phyloP scores from a whole-genome alignment of 2,113 vertebrate genomes.

The Amphilophus citrinellus region DNA sequence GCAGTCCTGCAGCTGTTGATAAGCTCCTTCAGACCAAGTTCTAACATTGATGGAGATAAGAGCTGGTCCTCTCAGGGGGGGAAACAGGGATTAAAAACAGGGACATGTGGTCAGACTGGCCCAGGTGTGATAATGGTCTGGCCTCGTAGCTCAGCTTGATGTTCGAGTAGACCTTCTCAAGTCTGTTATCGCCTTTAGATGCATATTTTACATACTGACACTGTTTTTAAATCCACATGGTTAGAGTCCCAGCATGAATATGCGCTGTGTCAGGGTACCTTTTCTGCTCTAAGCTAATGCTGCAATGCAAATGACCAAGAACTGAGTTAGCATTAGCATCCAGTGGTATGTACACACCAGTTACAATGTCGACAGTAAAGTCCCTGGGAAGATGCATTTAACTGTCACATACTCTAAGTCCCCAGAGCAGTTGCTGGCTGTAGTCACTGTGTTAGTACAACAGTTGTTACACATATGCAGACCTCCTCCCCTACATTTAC shows the following conservation, averaged over 20 bases:
- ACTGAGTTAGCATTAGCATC: neutral
- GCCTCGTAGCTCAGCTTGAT: no score
- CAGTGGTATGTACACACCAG: neutral
- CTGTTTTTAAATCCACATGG: neutral
- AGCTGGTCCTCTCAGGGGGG: no score
- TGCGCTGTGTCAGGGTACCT: neutral
- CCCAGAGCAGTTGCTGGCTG: neutral
- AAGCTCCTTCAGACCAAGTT: no score
- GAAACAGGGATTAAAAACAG: no score
- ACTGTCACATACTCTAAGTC: neutral
- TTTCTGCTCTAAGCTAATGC: neutral
- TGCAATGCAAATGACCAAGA: neutral
- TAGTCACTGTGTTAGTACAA: neutral
- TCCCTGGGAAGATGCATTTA: neutral
- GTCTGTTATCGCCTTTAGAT: neutral
- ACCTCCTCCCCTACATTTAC: neutral
- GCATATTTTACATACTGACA: neutral
- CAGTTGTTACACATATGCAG: neutral
- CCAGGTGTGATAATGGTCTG: no score
- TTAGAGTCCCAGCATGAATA: neutral
- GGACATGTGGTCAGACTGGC: no score
- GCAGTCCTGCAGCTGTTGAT: no score
- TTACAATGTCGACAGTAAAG: neutral
- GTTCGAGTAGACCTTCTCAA: neutral
- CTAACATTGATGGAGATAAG: no score